Base-by-base conservation (phyloP, 30 jellyfish, hydroid and myxozoan genomes). In the Turritopsis rubra region DNA sequence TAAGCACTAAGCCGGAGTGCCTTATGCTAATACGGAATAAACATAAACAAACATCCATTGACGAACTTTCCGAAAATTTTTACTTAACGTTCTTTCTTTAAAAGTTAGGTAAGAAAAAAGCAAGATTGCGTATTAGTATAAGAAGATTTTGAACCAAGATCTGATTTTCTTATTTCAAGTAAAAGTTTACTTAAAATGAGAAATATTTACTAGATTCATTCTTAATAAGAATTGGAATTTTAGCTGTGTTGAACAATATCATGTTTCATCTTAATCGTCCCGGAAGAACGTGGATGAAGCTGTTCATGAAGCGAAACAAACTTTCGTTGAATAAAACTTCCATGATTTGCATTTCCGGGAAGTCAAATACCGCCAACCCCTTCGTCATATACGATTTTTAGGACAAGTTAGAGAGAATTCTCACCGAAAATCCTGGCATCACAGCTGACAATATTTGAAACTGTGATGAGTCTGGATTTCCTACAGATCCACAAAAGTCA, bases 401-500 rank as follows among this genome's bases (percentile, higher is more conserved):
- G 17, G 83, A 75, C 52, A 21, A 68, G 76, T 73, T 68, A n/a
- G 87, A 68, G 21, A 25, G 20, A 20, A 23, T 82, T 25, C 21
- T 68, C 21, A 73, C 53, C 21, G 81, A n/a, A 0, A 72, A 72
- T 72, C 83, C 83, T 5, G 83, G 66, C 53, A 8, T 75, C 26
- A 75, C 28, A 21, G 54, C 83, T 22, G 83, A 75, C 13, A 75
- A 75, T 22, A 75, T 75, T 30, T 75, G 83, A 73, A 75, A 75
- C 83, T 75, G 83, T 75, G 83, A 75, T 28, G 83, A 75, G 65
- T 29, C 82, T 29, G 82, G 82, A 74, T 74, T 74, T 74, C 82
- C 82, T 29, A 29, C 65, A 7, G 83, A 75, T 29, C 83, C 83
- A 16, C 18, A 27, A 25, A 75, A 75, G 22, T 75, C 73, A 13